Evolutionary conservation across 2,797 vertebrate species (phyloP).

Genomic region (Poeciliopsis turneri): DNA sequence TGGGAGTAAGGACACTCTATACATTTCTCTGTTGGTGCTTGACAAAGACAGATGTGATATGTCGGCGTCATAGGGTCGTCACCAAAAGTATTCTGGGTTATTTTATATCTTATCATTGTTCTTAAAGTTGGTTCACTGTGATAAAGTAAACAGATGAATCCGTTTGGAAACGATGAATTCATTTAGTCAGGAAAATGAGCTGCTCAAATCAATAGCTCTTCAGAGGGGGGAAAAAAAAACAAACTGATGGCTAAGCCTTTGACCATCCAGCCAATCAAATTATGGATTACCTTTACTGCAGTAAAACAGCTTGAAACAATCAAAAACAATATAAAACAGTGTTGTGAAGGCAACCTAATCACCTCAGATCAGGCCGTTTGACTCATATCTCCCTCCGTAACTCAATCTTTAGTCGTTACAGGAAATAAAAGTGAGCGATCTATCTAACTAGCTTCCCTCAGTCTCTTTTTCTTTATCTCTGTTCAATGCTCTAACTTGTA

Average conservation of each 20-base stretch:
- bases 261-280: not conserved
- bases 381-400: slow-evolving; percentile 44
- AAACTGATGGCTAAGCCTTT: not conserved
- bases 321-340: slow-evolving; percentile 7
- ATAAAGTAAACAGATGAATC: not conserved
- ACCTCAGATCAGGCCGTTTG: slow-evolving; percentile 43
- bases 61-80: not conserved
- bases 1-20: slow-evolving; percentile 29
- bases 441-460: slow-evolving; percentile 53
- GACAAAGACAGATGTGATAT: slow-evolving; percentile 35
- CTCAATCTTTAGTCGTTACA: slow-evolving; percentile 51
- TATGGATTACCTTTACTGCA: not conserved
- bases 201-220: not conserved
- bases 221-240: not conserved
- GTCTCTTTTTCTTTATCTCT: slow-evolving; percentile 61
- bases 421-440: slow-evolving; percentile 61
- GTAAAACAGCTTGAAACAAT: not conserved
- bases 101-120: not conserved
- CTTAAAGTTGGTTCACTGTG: not conserved
- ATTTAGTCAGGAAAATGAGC: not conserved
- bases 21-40: slow-evolving; percentile 17
- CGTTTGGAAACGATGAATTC: not conserved
- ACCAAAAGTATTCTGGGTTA: not conserved
- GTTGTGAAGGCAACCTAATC: slow-evolving; percentile 29
- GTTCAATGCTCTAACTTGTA: slow-evolving; percentile 76